These are phyloP conservation scores for Leptinotarsa haldemani DNA, from an alignment of 2,888 invertebrate genomes.

Conservation along the genomic window DNA sequence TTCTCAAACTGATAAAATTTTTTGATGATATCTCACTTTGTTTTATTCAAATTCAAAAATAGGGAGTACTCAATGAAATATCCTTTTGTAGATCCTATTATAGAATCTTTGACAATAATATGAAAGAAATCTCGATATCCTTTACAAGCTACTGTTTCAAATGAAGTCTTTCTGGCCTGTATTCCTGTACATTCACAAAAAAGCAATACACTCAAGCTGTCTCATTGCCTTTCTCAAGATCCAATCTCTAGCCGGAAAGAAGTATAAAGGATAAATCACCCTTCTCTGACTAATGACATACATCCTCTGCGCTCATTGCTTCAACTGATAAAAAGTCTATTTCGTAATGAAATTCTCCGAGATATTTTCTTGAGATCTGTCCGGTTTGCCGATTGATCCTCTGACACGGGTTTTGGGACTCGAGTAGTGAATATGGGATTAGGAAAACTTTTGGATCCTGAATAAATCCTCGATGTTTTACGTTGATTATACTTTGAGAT, in stretches of 20 bases:
- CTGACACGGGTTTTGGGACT: conserved; percentile 20
- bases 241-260: neutral
- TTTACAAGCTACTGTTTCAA: no score
- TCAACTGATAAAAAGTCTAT: conserved; percentile 13
- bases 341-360: conserved; percentile 13
- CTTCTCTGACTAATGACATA: conserved; percentile 5
- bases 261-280: conserved; percentile 5
- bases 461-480: neutral
- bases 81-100: no score
- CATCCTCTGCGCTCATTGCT: conserved; percentile 2
- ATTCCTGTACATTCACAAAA: neutral
- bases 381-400: conserved; percentile 9
- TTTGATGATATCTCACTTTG: no score
- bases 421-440: conserved; percentile 21
- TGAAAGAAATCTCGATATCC: no score
- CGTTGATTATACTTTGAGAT: neutral
- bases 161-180: no score
- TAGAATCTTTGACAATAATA: no score
- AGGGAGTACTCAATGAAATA: no score
- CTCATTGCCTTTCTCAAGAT: neutral
- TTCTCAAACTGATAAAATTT: no score
- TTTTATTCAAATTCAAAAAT: no score
- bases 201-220: conserved; percentile 1
- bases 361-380: conserved; percentile 24
- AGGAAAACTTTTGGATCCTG: conserved; percentile 20